Evolutionary conservation across 2,888 invertebrate genomes (phyloP).

Genomic region (Agapetus fuscipes): DNA sequence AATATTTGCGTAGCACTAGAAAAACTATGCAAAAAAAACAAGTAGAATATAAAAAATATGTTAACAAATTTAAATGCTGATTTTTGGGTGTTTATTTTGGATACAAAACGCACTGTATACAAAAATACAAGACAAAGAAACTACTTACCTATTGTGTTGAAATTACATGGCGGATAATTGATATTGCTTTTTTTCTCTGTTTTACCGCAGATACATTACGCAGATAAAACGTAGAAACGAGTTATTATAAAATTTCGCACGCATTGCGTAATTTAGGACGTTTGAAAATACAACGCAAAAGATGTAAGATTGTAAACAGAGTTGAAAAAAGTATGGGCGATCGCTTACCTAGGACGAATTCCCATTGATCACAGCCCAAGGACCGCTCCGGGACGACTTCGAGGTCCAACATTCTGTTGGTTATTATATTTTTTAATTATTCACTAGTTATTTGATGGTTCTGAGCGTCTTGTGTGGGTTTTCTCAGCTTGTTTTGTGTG

Average conservation of each 20-base stretch:
- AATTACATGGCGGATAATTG: no score
- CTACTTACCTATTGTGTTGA: no score
- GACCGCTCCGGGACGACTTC: conserved; percentile 94
- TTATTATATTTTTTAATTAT: background rate
- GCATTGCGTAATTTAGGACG: conserved; percentile 29
- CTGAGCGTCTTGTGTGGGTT: background rate
- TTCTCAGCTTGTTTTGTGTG: background rate
- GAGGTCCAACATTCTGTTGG: conserved; percentile 78
- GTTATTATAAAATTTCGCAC: conserved; percentile 36
- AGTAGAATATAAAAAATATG: no score
- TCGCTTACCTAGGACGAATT: conserved; percentile 84
- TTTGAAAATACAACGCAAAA: conserved; percentile 44
- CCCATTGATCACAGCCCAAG: conserved; percentile 95
- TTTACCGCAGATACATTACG: no score
- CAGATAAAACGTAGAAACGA: conserved; percentile 29
- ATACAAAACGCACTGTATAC: background rate
- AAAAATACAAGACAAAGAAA: conserved; percentile 25
- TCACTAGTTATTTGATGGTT: background rate
- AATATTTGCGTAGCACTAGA: no score
- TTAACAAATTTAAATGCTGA: no score
- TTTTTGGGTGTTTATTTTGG: no score
- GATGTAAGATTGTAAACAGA: conserved; percentile 33
- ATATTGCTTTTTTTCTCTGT: no score
- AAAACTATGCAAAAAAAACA: no score
- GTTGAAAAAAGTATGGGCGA: background rate